Conservation (phyloP, 2,113 vertebrate genomes). For the Gallinago jamesoni region DNA sequence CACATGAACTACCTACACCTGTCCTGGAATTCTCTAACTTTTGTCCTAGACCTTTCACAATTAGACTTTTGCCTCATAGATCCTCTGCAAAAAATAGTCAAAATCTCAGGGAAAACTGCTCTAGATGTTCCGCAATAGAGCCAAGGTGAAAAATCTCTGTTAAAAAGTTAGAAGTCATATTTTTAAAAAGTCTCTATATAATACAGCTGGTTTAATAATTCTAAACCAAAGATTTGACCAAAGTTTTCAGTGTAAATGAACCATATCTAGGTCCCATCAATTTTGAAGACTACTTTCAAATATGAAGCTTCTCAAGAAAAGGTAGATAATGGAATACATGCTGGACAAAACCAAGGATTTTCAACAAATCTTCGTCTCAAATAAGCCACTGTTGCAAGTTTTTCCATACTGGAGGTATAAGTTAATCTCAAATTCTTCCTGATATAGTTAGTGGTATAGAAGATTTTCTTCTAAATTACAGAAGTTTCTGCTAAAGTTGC, state of each 20-base stretch:
- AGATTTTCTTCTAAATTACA: background rate
- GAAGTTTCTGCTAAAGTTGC: background rate
- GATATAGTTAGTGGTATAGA: background rate
- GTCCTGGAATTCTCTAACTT: background rate
- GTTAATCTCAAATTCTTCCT: background rate
- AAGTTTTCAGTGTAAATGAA: background rate
- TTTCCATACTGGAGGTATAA: background rate
- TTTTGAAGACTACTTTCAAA: background rate
- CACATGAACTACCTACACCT: background rate
- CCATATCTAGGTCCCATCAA: background rate
- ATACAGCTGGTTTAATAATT: background rate
- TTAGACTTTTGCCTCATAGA: background rate
- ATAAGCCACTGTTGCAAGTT: background rate
- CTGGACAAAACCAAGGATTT: background rate
- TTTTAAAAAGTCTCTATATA: background rate
- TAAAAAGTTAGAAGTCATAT: background rate
- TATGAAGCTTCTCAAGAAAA: background rate
- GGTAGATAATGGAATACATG: fast-evolving
- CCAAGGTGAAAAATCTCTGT: background rate
- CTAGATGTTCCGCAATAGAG: background rate
- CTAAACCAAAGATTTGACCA: background rate
- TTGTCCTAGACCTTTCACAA: background rate
- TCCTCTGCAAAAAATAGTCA: background rate
- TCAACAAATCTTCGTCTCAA: background rate
- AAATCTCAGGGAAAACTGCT: background rate